These are phyloP conservation scores for Tetanocera ferruginea DNA, from an alignment of 2,888 invertebrate species.

Conservation along the genomic window DNA sequence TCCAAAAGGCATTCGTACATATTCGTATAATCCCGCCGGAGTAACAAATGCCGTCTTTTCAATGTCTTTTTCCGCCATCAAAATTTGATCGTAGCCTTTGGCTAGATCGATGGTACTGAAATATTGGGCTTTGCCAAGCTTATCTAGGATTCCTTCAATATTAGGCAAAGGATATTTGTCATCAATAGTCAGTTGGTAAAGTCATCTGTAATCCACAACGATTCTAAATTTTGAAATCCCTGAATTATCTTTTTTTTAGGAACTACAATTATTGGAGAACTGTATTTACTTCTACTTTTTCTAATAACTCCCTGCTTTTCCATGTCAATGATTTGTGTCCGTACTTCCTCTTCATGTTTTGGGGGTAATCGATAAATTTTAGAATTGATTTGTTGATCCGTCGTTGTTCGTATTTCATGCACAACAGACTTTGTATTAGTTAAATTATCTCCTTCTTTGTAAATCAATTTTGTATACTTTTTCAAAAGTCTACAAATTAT, in stretches of 20 bases:
- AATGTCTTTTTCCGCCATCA: conserved; percentile 38
- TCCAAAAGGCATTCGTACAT: conserved; percentile 48
- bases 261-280: conserved; percentile 39
- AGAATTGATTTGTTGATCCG: conserved; percentile 42
- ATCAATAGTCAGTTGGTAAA: conserved; percentile 44
- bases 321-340: conserved; percentile 35
- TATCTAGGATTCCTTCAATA: conserved; percentile 39
- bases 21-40: conserved; percentile 36
- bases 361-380: conserved; percentile 29
- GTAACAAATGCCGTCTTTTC: conserved; percentile 44
- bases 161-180: conserved; percentile 46
- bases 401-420: conserved; percentile 42
- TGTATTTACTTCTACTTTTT: conserved; percentile 40
- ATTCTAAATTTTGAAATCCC: conserved; percentile 44
- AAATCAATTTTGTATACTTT: conserved; percentile 42
- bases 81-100: conserved; percentile 40
- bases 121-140: conserved; percentile 41
- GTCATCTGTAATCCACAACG: conserved; percentile 44
- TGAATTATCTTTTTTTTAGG: conserved; percentile 43
- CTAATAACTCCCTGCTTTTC: conserved; percentile 40
- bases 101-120: conserved; percentile 43
- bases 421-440: conserved; percentile 35
- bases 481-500: conserved; percentile 34
- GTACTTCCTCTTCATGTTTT: conserved; percentile 36
- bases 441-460: conserved; percentile 41